phyloP scores from a whole-genome alignment of 2,797 vertebrate genomes.

The Phyllotis vaccarum region DNA sequence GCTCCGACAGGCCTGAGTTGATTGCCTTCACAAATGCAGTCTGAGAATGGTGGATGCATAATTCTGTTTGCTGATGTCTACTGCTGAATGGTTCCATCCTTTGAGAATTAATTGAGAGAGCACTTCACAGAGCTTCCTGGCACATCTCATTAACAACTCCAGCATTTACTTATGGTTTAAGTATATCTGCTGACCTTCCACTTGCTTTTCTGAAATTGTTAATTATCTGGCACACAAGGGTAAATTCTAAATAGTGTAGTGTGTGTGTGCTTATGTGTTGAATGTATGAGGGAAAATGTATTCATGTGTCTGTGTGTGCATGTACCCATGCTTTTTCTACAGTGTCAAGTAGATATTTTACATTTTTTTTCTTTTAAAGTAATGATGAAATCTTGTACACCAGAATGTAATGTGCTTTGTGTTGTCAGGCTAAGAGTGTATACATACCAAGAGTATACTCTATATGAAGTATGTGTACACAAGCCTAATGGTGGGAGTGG shows the following conservation, averaged over 20 bases:
- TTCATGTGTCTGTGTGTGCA: not conserved
- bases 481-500: constrained; percentile 81
- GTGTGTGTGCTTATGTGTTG: not conserved
- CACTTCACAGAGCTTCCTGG: constrained; percentile 69
- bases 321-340: constrained; percentile 13
- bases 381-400: constrained; percentile 59
- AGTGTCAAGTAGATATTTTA: constrained; percentile 73
- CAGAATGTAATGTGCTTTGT: constrained; percentile 66
- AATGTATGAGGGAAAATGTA: not conserved
- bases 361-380: constrained; percentile 70
- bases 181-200: constrained; percentile 57
- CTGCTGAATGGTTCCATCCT: constrained; percentile 70
- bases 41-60: not conserved
- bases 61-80: constrained; percentile 41
- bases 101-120: constrained; percentile 52
- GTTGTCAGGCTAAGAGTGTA: constrained; percentile 76
- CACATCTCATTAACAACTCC: constrained; percentile 72
- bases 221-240: constrained; percentile 74
- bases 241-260: constrained; percentile 33
- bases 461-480: constrained; percentile 70
- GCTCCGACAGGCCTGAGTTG: not conserved
- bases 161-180: constrained; percentile 68
- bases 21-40: not conserved
- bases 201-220: constrained; percentile 80
- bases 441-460: constrained; percentile 77